These are phyloP conservation scores for Dione vanillae DNA, from an alignment of 2,888 invertebrate genomes.

Conservation along the genomic window DNA sequence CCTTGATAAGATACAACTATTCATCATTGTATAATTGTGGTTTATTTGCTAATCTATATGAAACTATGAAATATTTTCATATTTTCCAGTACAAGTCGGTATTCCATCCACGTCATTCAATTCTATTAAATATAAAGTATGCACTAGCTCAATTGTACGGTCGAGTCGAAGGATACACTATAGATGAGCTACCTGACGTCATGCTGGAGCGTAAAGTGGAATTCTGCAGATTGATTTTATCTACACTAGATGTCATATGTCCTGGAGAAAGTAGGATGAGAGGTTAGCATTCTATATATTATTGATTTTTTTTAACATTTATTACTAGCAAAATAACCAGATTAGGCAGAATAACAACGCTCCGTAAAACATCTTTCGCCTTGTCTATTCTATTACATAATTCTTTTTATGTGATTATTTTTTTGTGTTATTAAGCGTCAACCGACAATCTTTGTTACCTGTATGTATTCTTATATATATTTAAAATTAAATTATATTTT, in stretches of 20 bases:
- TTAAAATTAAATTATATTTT: too few species aligned
- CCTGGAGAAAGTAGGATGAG: constrained; percentile 91
- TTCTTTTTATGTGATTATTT: too few species aligned
- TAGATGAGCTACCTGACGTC: constrained; percentile 89
- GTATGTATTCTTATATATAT: too few species aligned
- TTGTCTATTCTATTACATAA: too few species aligned
- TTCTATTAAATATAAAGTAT: constrained; percentile 87
- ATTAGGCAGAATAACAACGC: too few species aligned
- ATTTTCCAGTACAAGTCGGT: constrained; percentile 85
- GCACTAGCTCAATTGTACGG: constrained; percentile 91
- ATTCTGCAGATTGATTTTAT: constrained; percentile 87
- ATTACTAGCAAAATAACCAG: too few species aligned
- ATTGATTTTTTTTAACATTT: too few species aligned
- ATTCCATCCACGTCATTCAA: constrained; percentile 90
- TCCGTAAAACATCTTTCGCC: too few species aligned
- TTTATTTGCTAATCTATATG: background rate
- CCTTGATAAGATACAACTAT: too few species aligned
- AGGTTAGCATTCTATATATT: constrained; percentile 69
- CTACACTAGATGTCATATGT: constrained; percentile 88
- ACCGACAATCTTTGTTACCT: too few species aligned
- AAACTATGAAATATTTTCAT: background rate
- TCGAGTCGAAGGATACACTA: constrained; percentile 87
- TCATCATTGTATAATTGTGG: too few species aligned
- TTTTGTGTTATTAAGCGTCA: too few species aligned
- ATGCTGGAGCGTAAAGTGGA: constrained; percentile 90